Evolutionary conservation across 2,888 invertebrate species (phyloP).

Genomic region (Muscina levida): DNA sequence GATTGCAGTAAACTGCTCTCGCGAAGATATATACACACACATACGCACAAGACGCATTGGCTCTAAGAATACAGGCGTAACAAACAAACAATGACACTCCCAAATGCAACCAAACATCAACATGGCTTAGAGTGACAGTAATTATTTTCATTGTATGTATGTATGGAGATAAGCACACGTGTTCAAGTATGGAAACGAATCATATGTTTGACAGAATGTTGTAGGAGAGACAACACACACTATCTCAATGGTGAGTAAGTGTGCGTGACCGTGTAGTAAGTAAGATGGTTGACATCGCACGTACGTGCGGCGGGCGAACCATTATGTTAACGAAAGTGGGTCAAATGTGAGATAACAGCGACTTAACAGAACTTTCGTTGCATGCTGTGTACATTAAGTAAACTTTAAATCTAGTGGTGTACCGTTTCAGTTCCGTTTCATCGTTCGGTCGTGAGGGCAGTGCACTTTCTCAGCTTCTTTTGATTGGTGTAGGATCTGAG

Average conservation of each 20-base stretch:
- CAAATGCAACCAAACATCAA: conserved; percentile 34
- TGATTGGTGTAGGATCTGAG: conserved; percentile 70
- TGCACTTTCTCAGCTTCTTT: conserved; percentile 76
- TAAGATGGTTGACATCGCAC: background rate
- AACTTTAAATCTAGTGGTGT: conserved; percentile 55
- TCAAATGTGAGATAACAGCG: conserved; percentile 63
- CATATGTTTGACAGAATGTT: conserved; percentile 4
- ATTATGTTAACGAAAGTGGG: conserved; percentile 50
- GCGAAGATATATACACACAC: too few species aligned
- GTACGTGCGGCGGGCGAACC: background rate
- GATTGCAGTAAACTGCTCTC: too few species aligned
- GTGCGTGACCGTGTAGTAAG: background rate
- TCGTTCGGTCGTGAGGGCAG: conserved; percentile 76
- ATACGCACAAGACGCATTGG: too few species aligned
- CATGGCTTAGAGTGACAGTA: conserved; percentile 21
- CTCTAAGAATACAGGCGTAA: background rate
- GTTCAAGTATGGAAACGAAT: background rate
- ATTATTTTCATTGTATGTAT: conserved; percentile 19
- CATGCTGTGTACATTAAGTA: conserved; percentile 44
- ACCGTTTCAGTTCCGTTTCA: conserved; percentile 73
- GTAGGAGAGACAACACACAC: too few species aligned
- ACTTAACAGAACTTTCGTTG: conserved; percentile 41
- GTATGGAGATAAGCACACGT: background rate
- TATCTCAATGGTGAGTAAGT: background rate
- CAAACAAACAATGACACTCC: conserved; percentile 38